phyloP scores from a whole-genome alignment of 2,113 vertebrate genomes.

The Ellobius talpinus region DNA sequence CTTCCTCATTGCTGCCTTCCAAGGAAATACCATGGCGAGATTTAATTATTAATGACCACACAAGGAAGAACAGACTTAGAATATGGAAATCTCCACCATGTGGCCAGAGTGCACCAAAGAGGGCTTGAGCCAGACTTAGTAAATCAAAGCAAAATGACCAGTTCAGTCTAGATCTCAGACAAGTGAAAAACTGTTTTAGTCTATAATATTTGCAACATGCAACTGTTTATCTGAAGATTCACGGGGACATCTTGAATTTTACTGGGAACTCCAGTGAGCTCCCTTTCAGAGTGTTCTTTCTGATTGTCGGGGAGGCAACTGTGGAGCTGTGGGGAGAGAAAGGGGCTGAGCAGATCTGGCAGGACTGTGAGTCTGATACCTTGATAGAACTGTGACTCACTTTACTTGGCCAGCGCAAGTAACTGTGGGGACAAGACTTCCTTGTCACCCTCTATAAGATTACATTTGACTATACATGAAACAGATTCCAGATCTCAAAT shows the following conservation, averaged over 20 bases:
- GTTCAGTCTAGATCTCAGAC: neutral
- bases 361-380: neutral
- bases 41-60: neutral
- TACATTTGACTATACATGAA: neutral
- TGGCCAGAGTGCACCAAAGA: neutral
- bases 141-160: neutral
- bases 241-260: neutral
- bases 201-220: neutral
- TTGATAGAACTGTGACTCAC: neutral
- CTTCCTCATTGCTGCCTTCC: neutral
- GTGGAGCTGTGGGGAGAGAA: neutral
- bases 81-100: neutral
- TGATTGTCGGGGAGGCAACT: neutral
- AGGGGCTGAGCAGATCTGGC: neutral
- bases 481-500: neutral
- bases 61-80: neutral
- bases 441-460: neutral
- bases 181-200: neutral
- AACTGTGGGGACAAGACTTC: neutral
- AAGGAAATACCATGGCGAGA: neutral
- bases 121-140: neutral
- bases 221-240: neutral
- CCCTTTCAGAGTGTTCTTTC: neutral
- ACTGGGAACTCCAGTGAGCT: neutral
- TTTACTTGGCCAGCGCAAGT: neutral